Percentiles rank a stretch among this genome's conserved stretches.
Conservation (phyloP, 2,888 invertebrate genomes). For the Laothoe populi region DNA sequence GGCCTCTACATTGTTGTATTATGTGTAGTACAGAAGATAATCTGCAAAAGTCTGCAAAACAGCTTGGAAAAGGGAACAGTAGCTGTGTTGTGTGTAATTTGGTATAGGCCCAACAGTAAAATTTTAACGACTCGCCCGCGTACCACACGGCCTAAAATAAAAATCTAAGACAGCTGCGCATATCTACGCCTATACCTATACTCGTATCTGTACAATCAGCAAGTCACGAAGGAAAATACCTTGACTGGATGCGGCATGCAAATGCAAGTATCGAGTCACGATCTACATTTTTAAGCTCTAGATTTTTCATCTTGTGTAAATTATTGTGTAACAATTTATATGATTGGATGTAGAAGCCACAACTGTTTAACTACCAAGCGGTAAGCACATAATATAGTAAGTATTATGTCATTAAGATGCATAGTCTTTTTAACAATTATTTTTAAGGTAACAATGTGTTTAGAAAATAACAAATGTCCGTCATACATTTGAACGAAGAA, state of each 20-base stretch:
- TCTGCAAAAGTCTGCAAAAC: conserved; percentile 5
- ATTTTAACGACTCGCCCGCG: conserved; percentile 55
- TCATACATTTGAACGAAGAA: not conserved
- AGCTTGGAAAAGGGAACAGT: conserved; percentile 2
- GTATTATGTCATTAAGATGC: no score
- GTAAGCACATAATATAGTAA: not conserved
- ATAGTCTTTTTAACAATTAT: not conserved
- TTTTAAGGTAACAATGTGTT: not conserved
- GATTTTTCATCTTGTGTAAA: not conserved
- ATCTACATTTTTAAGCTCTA: not conserved
- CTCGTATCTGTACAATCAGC: conserved; percentile 13
- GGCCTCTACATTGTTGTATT: not conserved
- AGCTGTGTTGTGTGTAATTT: conserved; percentile 26
- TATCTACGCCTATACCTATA: not conserved
- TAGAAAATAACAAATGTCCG: not conserved
- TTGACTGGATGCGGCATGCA: conserved; percentile 46
- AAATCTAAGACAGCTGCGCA: conserved; percentile 39
- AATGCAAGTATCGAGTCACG: conserved; percentile 34
- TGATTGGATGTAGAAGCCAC: not conserved
- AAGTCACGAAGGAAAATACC: conserved; percentile 34
- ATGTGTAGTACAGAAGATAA: conserved; percentile 2
- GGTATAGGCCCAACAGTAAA: conserved; percentile 56
- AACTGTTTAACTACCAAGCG: not conserved
- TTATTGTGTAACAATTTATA: not conserved
- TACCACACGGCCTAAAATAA: conserved; percentile 51